Conservation (phyloP, 1,140 invertebrate genomes). For the Oreohelix idahoensis region DNA sequence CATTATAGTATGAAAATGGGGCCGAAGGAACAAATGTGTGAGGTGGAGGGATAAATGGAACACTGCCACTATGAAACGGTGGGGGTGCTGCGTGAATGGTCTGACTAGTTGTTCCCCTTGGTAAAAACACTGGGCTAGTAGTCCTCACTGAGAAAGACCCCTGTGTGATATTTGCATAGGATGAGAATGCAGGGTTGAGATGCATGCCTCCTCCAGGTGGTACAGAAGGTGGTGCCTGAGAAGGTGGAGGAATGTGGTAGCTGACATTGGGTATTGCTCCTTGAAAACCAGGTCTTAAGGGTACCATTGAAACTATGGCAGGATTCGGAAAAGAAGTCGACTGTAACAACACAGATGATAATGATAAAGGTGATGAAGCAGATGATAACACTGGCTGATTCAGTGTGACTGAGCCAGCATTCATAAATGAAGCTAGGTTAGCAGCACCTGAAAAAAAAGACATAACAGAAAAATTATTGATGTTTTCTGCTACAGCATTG, state of each 20-base stretch:
- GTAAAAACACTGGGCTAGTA: background rate
- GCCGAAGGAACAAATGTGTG: background rate
- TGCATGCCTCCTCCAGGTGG: background rate
- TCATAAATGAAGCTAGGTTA: background rate
- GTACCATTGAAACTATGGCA: background rate
- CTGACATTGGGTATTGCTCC: background rate
- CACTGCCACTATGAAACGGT: background rate
- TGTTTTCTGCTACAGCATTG: no score
- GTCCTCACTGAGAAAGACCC: background rate
- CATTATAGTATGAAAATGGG: background rate
- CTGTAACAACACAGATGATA: background rate
- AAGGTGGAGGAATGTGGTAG: constrained; percentile 23
- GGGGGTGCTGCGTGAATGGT: background rate
- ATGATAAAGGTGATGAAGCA: background rate
- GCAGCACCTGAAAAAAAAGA: background rate
- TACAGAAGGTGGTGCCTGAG: background rate
- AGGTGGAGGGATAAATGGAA: constrained; percentile 2
- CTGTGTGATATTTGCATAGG: constrained; percentile 17
- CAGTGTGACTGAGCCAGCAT: background rate
- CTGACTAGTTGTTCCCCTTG: background rate
- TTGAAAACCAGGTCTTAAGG: background rate
- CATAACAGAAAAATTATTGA: no score
- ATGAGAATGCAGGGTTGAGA: background rate
- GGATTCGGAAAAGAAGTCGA: background rate
- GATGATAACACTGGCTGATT: background rate